Evolutionary conservation across 2,113 vertebrate species (phyloP).

Genomic region (Anguilla rostrata): DNA sequence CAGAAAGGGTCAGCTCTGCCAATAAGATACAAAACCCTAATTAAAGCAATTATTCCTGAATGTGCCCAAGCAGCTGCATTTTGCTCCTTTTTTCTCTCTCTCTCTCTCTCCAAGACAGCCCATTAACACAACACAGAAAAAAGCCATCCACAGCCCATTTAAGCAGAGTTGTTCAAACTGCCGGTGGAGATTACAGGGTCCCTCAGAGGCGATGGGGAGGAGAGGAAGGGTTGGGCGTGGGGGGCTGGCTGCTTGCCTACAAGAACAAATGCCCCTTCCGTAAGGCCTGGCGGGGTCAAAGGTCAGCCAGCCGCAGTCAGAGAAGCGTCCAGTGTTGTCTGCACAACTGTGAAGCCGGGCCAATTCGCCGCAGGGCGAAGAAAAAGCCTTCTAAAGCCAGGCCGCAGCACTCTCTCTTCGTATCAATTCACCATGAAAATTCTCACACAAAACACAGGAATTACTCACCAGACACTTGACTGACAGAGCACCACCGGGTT

Average conservation of each 20-base stretch:
- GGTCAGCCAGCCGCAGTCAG: slow-evolving; percentile 1
- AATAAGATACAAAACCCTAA: slow-evolving; percentile 39
- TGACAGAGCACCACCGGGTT: slow-evolving; percentile 2
- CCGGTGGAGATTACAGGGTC: neutral
- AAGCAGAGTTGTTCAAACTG: slow-evolving; percentile 15
- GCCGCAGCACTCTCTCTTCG: neutral
- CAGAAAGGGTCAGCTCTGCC: slow-evolving; percentile 6
- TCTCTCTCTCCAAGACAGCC: neutral
- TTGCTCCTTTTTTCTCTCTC: slow-evolving; percentile 13
- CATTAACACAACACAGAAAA: slow-evolving; percentile 27
- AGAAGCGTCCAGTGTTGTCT: neutral
- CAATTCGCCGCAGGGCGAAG: slow-evolving; percentile 13
- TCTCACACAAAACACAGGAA: neutral
- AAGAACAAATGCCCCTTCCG: slow-evolving; percentile 9
- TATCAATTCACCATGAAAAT: neutral
- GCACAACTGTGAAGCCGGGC: neutral
- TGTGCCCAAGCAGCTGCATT: slow-evolving; percentile 35
- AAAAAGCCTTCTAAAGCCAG: slow-evolving; percentile 3
- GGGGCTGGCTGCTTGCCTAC: neutral
- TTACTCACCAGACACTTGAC: neutral
- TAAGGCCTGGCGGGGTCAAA: neutral
- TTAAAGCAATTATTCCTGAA: slow-evolving; percentile 35
- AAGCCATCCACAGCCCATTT: neutral
- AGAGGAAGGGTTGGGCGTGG: neutral
- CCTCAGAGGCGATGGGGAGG: neutral